phyloP scores from a whole-genome alignment of 2,888 invertebrate species.

The Hydraecia micacea region DNA sequence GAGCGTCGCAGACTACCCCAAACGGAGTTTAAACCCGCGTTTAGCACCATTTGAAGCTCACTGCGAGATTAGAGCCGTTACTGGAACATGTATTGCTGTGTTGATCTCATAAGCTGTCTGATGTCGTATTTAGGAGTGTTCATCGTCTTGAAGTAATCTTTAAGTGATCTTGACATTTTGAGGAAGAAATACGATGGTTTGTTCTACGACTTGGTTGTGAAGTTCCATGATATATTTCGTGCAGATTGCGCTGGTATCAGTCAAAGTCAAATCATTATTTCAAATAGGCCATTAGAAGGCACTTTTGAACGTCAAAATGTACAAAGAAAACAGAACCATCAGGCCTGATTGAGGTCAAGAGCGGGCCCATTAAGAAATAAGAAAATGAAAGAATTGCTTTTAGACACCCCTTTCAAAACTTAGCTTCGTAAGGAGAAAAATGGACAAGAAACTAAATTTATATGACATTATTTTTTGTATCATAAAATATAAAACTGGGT shows the following conservation, averaged over 20 bases:
- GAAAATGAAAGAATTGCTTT: neutral
- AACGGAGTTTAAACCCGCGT: conserved; percentile 10
- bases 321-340: neutral
- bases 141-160: neutral
- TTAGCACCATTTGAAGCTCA: conserved; percentile 15
- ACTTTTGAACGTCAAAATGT: neutral
- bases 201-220: neutral
- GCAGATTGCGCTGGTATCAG: too few species aligned
- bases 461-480: too few species aligned
- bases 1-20: neutral
- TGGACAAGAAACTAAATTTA: neutral
- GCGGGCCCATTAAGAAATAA: too few species aligned
- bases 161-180: neutral
- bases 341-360: too few species aligned
- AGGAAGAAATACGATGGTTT: neutral
- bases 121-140: conserved; percentile 23
- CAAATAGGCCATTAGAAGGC: neutral
- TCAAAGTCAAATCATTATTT: neutral
- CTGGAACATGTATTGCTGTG: conserved; percentile 26
- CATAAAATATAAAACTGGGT: neutral
- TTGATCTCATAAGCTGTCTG: conserved; percentile 18
- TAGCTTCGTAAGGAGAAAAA: neutral
- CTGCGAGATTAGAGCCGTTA: conserved; percentile 30
- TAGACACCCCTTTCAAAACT: neutral
- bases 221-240: neutral